These are phyloP conservation scores for Platichthys flesus DNA, from an alignment of 2,113 vertebrate species.

Conservation along the genomic window DNA sequence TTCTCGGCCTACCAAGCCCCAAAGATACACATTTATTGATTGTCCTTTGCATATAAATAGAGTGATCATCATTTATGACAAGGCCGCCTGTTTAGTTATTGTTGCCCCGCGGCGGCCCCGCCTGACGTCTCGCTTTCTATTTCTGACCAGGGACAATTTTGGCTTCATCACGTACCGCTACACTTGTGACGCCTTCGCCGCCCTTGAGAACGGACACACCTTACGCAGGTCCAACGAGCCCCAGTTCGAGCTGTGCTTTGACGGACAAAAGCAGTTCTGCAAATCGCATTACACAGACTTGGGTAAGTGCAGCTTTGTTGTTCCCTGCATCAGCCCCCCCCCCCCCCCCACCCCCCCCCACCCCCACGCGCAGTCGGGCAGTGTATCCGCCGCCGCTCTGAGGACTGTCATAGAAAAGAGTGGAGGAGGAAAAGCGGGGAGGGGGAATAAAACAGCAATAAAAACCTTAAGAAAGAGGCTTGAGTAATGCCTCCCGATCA, in stretches of 20 bases:
- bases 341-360: slow-evolving; percentile 40
- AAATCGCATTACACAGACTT: slow-evolving; percentile 99
- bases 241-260: slow-evolving; percentile 97
- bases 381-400: slow-evolving; percentile 36
- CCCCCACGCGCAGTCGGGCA: slow-evolving; percentile 12
- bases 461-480: slow-evolving; percentile 11
- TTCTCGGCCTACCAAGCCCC: slow-evolving; percentile 36
- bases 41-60: slow-evolving; percentile 78
- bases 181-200: slow-evolving; percentile 97
- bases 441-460: no score
- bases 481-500: slow-evolving; percentile 58
- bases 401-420: slow-evolving; percentile 34
- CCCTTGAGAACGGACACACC: slow-evolving; percentile 98
- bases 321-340: slow-evolving; percentile 50
- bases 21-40: slow-evolving; percentile 75
- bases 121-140: slow-evolving; percentile 74
- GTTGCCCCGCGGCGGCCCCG: slow-evolving; percentile 42
- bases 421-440: background rate
- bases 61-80: slow-evolving; percentile 51
- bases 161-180: slow-evolving; percentile 99
- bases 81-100: slow-evolving; percentile 41
- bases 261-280: slow-evolving; percentile 95
- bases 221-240: slow-evolving; percentile 93
- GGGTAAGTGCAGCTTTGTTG: slow-evolving; percentile 85
- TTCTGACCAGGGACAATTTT: slow-evolving; percentile 92